These are phyloP conservation scores for Antitype chi DNA, from an alignment of 2,888 invertebrate genomes.

Conservation along the genomic window DNA sequence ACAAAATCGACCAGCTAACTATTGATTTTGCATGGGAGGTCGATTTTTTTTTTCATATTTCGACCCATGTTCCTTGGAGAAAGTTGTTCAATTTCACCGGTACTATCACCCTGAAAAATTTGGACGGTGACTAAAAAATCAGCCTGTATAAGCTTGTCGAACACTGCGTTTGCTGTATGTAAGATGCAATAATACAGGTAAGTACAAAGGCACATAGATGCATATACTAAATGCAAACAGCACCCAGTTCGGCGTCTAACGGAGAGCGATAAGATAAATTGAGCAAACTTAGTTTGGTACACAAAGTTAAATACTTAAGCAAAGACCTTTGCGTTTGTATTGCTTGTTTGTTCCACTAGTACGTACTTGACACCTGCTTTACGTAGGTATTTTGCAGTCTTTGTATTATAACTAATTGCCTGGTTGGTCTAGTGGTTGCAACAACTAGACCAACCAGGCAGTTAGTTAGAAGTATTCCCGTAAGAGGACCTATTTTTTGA, in stretches of 20 bases:
- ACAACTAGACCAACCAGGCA: too few species aligned
- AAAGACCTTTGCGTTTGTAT: conserved; percentile 30
- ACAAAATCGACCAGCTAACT: too few species aligned
- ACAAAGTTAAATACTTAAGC: conserved; percentile 47
- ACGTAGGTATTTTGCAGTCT: neutral
- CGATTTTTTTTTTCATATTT: too few species aligned
- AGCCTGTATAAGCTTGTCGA: neutral
- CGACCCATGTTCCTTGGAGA: too few species aligned
- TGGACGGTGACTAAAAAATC: neutral
- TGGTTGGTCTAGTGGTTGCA: too few species aligned
- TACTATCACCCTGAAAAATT: fast-evolving
- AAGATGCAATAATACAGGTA: conserved; percentile 1
- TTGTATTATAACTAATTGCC: neutral
- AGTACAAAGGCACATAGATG: conserved; percentile 8
- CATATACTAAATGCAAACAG: conserved; percentile 35
- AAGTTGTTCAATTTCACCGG: too few species aligned
- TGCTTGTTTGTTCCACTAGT: conserved; percentile 40
- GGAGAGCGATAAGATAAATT: conserved; percentile 54
- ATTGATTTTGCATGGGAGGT: too few species aligned
- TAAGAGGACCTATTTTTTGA: too few species aligned
- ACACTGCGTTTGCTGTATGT: too few species aligned
- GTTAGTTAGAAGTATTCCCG: too few species aligned
- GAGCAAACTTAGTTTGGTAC: conserved; percentile 43
- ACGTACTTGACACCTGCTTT: neutral
- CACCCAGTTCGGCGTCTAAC: conserved; percentile 4